Evolutionary conservation across 2,797 vertebrate species (phyloP).

Genomic region (Octomys mimax): DNA sequence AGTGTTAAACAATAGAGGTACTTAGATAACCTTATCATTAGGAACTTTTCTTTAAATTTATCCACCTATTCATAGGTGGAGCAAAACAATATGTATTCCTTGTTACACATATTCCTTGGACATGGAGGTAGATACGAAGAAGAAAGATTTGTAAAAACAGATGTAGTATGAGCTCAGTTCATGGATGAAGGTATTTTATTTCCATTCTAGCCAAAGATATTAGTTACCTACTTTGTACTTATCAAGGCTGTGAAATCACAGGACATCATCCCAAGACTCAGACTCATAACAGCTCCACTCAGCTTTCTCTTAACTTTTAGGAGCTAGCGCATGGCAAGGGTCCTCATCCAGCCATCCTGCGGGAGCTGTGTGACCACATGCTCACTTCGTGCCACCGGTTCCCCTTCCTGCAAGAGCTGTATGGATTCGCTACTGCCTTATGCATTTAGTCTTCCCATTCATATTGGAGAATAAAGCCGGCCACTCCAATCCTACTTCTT

Average conservation of each 20-base stretch:
- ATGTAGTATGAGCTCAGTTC: background rate
- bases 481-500: background rate
- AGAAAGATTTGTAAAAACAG: conserved; percentile 13
- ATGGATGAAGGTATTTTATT: background rate
- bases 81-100: background rate
- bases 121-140: background rate
- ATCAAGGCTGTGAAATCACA: background rate
- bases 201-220: background rate
- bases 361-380: background rate
- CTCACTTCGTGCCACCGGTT: background rate
- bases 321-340: background rate
- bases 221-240: background rate
- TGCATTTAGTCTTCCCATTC: background rate
- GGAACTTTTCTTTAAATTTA: background rate
- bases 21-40: background rate
- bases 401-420: background rate
- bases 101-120: background rate
- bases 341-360: background rate
- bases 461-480: background rate
- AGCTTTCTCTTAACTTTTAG: conserved; percentile 1
- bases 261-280: background rate
- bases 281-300: background rate
- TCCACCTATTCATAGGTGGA: background rate
- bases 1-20: background rate
- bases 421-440: background rate